These are phyloP conservation scores for Drepanosiphum platanoidis DNA, from an alignment of 2,888 invertebrate genomes.

Conservation along the genomic window DNA sequence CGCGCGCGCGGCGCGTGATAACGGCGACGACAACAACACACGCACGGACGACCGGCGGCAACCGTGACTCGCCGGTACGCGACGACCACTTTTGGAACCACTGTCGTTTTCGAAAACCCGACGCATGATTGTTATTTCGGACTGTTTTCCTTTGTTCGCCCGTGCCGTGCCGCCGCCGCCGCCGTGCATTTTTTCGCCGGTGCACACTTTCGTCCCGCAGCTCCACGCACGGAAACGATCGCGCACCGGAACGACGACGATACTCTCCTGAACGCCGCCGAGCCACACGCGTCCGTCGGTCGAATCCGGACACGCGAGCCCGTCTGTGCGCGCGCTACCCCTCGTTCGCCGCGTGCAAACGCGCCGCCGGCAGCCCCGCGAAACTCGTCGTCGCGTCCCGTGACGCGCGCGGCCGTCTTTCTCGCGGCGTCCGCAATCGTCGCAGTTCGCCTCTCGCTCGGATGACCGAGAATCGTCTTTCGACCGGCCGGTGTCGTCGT, in stretches of 20 bases:
- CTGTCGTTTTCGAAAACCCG: slow-evolving; percentile 60
- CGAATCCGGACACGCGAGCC: background rate
- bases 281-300: background rate
- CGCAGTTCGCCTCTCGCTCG: too few relatives aligned
- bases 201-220: background rate
- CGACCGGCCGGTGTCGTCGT: background rate
- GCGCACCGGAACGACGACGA: background rate
- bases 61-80: slow-evolving; percentile 31
- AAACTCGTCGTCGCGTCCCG: too few relatives aligned
- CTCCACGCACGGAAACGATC: background rate
- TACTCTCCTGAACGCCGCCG: background rate
- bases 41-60: background rate
- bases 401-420: too few relatives aligned
- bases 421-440: too few relatives aligned
- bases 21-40: too few relatives aligned
- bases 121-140: slow-evolving; percentile 58
- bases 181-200: slow-evolving; percentile 28
- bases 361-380: too few relatives aligned
- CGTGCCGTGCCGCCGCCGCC: slow-evolving; percentile 31
- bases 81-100: slow-evolving; percentile 58
- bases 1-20: too few relatives aligned
- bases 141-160: slow-evolving; percentile 60
- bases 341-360: background rate
- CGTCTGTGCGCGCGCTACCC: too few relatives aligned
- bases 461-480: too few relatives aligned